Base-by-base conservation (phyloP, 2,113 vertebrate species). In the Hyla sarda region DNA sequence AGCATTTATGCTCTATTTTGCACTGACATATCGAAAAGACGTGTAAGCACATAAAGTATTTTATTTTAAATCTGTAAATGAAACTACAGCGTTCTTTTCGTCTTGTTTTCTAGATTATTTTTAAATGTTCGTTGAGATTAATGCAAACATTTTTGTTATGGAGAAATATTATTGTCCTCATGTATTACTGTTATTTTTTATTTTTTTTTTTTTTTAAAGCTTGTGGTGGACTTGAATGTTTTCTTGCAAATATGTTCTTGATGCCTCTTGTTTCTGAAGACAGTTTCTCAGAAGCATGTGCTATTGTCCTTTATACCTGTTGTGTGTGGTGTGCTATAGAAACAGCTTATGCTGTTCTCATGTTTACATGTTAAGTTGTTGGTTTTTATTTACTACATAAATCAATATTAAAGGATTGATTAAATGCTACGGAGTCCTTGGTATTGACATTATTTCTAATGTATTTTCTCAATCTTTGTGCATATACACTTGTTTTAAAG, bases 1-100 rank as follows among this genome's bases (percentile, higher is more conserved):
- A 91, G 90, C 95, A 93, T 65, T 25, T 93, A 95, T 95, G 93
- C 94, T 95, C 93, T 94, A 94, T 93, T 95, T 95, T 95, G 93
- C 95, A 95, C 94, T 95, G 94, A 95, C 92, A 92, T 93, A 94
- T 92, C 91, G 89, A 93, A 93, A 92, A 88, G 93, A 91, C 91
- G 94, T 94, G 93, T 89, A 91, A 91, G 90, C 91, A 90, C 60
- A 88, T 90, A 89, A 82, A 69, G 86, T 3, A 2, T 85, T 88
- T 88, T 87, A 83, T 91, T 84, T 82, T 88, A 90, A 58, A 89
- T 91, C 89, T 88, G 79, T 86, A 83, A 87, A 88, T 77, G 92
- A 83, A 50, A 78, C 28, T 72, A 47, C 19, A 48, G 48, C 37
- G 60, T 12, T 52, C 52, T 25, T n/a, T 45, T 79, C 28, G 5